Evolutionary conservation across 2,888 invertebrate species (phyloP), one percentile per base, ranked within the genome.

Genomic region (Folsomia candida): DNA sequence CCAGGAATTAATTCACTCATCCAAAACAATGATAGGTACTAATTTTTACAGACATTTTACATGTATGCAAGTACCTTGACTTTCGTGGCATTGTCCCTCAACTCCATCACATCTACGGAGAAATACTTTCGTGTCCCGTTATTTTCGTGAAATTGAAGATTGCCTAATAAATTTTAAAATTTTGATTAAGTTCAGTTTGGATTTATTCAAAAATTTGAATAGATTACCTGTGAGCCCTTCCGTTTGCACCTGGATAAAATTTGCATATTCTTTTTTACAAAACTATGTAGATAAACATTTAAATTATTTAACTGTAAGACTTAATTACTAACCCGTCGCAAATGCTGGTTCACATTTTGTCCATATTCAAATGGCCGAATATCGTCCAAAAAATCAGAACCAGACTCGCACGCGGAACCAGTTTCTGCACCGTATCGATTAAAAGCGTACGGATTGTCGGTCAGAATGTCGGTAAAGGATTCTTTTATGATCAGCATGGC

Each of bases 401-500:
- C 75, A 0, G 75, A 72, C 28, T 65, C 71, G 27, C 75, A 75
- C 1, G 72, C 67, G 2, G 73, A 67, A n/a, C n/a, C n/a, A n/a
- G n/a, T n/a, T 62, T 75, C 71, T 24, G 71, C 51, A 4, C 51
- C 59, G 27, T 70, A 70, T 26, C 70, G 24, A 54, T 71, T 68
- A 1, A 75, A 63, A 1, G 72, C 75, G 37, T 67, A 58, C 3
- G 91, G 91, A 82, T 93, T 93, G 84, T 92, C 93, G 80, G 91
- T 87, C 81, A 93, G 86, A 74, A 95, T 88, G 82, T 92, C 90
- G 81, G 92, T 91, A 80, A 97, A 91, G 24, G 94, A 94, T 82
- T 94, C 94, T 80, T 93, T 91, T 66, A 97, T 86, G 0, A 96
- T 94, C 83, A 92, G 91, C n/a, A 96, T 93, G 1, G 95, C 94